phyloP scores from a whole-genome alignment of 2,888 invertebrate genomes.

The Pristionchus arcanus region DNA sequence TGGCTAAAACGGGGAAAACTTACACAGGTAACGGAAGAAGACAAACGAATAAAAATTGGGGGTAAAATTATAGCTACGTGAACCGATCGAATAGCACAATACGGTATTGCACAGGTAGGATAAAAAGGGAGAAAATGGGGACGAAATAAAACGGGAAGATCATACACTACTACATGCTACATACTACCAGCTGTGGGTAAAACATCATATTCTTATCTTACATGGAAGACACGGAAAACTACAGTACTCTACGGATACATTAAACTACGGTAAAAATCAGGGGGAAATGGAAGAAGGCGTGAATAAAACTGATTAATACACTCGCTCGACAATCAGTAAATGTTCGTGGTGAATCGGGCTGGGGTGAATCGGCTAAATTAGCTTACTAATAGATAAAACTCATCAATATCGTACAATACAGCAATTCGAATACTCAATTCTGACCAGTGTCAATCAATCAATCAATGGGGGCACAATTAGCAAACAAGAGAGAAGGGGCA shows the following conservation, averaged over 20 bases:
- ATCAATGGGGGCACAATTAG: neutral
- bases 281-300: neutral
- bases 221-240: neutral
- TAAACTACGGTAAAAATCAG: conserved; percentile 4
- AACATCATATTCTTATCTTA: neutral
- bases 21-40: neutral
- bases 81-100: conserved; percentile 36
- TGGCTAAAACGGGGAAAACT: conserved; percentile 15
- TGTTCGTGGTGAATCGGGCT: conserved; percentile 22
- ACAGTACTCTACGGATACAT: neutral
- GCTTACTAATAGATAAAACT: neutral
- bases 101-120: conserved; percentile 35
- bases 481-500: neutral
- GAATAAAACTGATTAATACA: conserved; percentile 1
- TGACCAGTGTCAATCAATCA: conserved; percentile 16
- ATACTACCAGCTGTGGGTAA: neutral
- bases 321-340: conserved; percentile 17
- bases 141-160: neutral
- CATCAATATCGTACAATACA: neutral
- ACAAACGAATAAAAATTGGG: neutral
- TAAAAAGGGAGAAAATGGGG: neutral
- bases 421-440: conserved; percentile 14
- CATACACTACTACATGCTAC: conserved; percentile 8
- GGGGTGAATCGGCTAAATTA: conserved; percentile 7
- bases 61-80: neutral